Base-by-base conservation (phyloP, 1,140 invertebrate species). In the Neuroterus valhalla region DNA sequence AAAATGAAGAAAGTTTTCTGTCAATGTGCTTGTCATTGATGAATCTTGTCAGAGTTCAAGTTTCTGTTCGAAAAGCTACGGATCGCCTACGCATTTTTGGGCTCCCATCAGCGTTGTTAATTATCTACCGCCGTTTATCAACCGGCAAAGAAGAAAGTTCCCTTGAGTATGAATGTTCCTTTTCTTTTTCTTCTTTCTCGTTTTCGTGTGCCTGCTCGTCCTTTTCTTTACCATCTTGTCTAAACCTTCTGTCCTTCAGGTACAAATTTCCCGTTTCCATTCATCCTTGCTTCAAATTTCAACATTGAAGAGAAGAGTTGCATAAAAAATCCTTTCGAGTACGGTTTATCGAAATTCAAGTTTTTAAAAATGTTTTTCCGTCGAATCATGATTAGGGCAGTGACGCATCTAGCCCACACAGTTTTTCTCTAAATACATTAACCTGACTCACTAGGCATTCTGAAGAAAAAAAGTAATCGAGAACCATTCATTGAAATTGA, bases 41-140 rank as follows among this genome's bases (percentile, higher is more conserved):
- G 67, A 68, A 76, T 79, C 68, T 72, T 72, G 43, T 8, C 52
- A 70, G 55, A 74, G 43, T 75, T 38, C 31, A 38, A 38, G 0
- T 38, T 38, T 10, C 31, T 8, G 31, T 38, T 82, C 21, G 73
- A 70, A 71, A 69, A 77, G 55, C 76, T 66, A 77, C 73, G 68
- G 68, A 79, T 81, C 82, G 77, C 81, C 82, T 74, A 83, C 81
- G 79, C 78, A 66, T 66, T 62, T 46, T 48, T 72, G 55, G 66
- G 70, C 75, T 68, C 70, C 75, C 70, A 72, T 75, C n/a, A 55
- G 43, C 74, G 76, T 82, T 83, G 83, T 84, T 84, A 82, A 84
- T 84, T 84, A 84, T 82, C 81, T 72, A 70, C 71, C 75, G 80
- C 74, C 82, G 80, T 82, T 82, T 82, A 82, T 83, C 82, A 83